Conservation (phyloP, 2,888 invertebrate genomes). For the Brenthis daphne region DNA sequence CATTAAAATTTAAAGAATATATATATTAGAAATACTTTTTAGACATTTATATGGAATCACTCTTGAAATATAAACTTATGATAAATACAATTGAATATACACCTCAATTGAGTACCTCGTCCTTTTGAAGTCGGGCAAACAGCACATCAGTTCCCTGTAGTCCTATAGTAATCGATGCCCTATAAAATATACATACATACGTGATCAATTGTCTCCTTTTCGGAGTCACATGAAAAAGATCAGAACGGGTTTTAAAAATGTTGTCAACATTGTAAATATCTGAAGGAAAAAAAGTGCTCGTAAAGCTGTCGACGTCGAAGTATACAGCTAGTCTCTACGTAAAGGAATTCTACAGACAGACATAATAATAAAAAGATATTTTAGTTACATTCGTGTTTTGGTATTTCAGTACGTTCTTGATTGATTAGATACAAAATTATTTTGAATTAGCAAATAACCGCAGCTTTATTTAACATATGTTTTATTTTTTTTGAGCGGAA, state of each 20-base stretch:
- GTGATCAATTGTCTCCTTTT: slow-evolving; percentile 14
- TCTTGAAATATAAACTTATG: too few species aligned
- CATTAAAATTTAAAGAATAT: too few species aligned
- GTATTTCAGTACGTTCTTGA: too few species aligned
- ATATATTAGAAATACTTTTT: too few species aligned
- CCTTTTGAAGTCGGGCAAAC: slow-evolving; percentile 18
- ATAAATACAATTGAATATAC: too few species aligned
- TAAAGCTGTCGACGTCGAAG: slow-evolving; percentile 9
- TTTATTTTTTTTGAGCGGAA: too few species aligned
- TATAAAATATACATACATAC: slow-evolving; percentile 20
- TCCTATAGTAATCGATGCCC: slow-evolving; percentile 10
- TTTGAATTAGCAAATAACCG: too few species aligned
- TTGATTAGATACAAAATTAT: too few species aligned
- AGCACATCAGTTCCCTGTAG: slow-evolving; percentile 10
- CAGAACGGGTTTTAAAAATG: slow-evolving; percentile 10
- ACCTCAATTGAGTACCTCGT: too few species aligned
- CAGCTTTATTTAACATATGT: too few species aligned
- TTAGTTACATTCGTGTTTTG: background rate
- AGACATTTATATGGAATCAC: too few species aligned
- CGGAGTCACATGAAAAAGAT: slow-evolving; percentile 1
- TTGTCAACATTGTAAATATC: slow-evolving; percentile 17
- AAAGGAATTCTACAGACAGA: background rate
- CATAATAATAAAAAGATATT: background rate
- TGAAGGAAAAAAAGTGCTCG: slow-evolving; percentile 10
- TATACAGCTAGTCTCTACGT: background rate